These are phyloP conservation scores for Pollenia amentaria DNA, from an alignment of 2,888 invertebrate species.

Conservation along the genomic window DNA sequence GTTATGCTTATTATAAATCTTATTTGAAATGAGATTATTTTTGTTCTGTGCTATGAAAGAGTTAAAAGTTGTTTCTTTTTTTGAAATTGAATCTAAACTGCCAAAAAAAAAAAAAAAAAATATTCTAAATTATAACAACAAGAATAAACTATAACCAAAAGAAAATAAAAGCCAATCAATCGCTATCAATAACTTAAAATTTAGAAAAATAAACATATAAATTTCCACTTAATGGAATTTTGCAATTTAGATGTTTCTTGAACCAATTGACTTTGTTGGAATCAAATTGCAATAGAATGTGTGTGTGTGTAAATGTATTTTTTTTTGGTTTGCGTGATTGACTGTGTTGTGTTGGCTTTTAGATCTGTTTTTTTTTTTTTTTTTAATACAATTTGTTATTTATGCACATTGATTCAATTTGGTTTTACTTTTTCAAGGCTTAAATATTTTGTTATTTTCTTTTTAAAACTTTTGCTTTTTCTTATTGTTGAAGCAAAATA, in stretches of 20 bases:
- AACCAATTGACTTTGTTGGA: no score
- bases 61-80: no score
- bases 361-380: conserved; percentile 23
- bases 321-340: conserved; percentile 1
- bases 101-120: conserved; percentile 12
- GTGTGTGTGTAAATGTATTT: not conserved
- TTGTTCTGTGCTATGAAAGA: no score
- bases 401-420: conserved; percentile 62
- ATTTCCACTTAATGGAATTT: conserved; percentile 49
- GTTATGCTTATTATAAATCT: no score
- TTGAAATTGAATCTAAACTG: no score
- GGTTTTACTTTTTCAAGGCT: conserved; percentile 20
- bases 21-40: no score
- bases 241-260: not conserved
- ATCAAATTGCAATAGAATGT: not conserved
- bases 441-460: conserved; percentile 18
- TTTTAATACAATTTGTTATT: conserved; percentile 48
- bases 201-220: conserved; percentile 47
- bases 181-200: conserved; percentile 20
- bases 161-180: not conserved
- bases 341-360: conserved; percentile 17
- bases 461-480: conserved; percentile 1
- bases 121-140: not conserved
- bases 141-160: not conserved
- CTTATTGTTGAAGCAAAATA: not conserved